phyloP scores from a whole-genome alignment of 2,888 invertebrate genomes.

The Volucella bombylans region DNA sequence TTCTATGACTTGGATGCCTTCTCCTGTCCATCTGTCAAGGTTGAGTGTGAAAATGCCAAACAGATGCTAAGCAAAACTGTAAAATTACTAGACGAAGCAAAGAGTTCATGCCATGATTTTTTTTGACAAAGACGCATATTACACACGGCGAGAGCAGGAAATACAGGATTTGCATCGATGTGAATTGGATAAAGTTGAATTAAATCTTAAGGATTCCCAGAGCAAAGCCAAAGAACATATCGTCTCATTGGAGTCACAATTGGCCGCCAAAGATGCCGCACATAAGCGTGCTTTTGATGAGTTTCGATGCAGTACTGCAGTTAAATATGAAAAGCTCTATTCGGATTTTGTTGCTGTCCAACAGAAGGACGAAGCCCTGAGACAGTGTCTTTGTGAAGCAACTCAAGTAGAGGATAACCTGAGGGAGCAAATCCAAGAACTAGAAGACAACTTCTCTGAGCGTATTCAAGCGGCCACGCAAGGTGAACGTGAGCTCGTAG shows the following conservation, averaged over 20 bases:
- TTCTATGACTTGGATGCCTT: conserved; percentile 85
- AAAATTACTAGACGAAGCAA: conserved; percentile 78
- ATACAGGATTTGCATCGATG: conserved; percentile 79
- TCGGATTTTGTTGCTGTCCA: conserved; percentile 82
- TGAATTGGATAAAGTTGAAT: conserved; percentile 83
- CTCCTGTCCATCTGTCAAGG: conserved; percentile 78
- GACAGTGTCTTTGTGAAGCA: conserved; percentile 77
- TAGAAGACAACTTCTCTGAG: conserved; percentile 78
- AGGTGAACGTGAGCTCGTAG: conserved; percentile 79
- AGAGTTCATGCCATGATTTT: conserved; percentile 79
- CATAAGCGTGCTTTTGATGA: conserved; percentile 78
- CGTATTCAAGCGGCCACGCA: conserved; percentile 76
- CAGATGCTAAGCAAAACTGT: conserved; percentile 78
- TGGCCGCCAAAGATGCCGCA: conserved; percentile 78
- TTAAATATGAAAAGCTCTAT: conserved; percentile 78
- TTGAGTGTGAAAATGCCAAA: conserved; percentile 76
- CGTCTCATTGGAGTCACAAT: conserved; percentile 77
- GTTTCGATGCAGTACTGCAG: conserved; percentile 77
- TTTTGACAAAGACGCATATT: conserved; percentile 79
- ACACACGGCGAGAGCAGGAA: conserved; percentile 79
- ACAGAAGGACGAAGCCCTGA: conserved; percentile 79
- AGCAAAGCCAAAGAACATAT: conserved; percentile 79
- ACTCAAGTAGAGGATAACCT: conserved; percentile 78
- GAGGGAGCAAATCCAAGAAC: conserved; percentile 77
- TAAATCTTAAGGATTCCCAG: conserved; percentile 83